Evolutionary conservation across 2,888 invertebrate genomes (phyloP).

Genomic region (Mongoloraphidia duomilia): DNA sequence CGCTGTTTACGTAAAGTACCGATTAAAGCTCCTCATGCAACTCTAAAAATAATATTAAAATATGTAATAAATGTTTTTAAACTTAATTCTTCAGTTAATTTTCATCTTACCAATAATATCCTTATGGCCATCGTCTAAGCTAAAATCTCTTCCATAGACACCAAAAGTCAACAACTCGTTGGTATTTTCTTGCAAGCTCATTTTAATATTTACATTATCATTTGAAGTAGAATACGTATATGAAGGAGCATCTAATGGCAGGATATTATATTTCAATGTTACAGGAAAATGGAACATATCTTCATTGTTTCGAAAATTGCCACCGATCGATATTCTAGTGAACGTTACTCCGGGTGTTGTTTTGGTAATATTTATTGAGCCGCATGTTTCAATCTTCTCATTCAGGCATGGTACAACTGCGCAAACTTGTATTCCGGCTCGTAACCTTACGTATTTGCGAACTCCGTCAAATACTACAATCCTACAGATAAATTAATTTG

Average conservation of each 20-base stretch:
- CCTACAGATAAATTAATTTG: neutral
- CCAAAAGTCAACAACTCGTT: conserved; percentile 1
- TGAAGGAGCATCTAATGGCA: neutral
- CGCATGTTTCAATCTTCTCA: conserved; percentile 5
- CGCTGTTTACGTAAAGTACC: too few species aligned
- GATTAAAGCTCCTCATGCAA: too few species aligned
- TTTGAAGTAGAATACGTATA: neutral
- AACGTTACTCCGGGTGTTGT: neutral
- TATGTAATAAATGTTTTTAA: too few species aligned
- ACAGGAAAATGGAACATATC: conserved; percentile 1
- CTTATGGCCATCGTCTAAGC: neutral
- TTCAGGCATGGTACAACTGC: conserved; percentile 6
- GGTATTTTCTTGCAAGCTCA: neutral
- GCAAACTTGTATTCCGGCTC: conserved; percentile 7
- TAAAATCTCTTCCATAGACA: conserved; percentile 3
- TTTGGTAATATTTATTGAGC: neutral
- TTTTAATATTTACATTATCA: neutral
- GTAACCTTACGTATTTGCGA: neutral
- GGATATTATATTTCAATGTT: neutral
- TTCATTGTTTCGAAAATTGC: neutral
- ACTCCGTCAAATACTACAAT: neutral
- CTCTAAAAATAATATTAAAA: too few species aligned
- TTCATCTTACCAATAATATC: too few species aligned
- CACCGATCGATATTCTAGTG: neutral
- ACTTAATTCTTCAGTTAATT: too few species aligned